Conservation (phyloP, 1,140 invertebrate genomes). For the Octopus sinensis region DNA sequence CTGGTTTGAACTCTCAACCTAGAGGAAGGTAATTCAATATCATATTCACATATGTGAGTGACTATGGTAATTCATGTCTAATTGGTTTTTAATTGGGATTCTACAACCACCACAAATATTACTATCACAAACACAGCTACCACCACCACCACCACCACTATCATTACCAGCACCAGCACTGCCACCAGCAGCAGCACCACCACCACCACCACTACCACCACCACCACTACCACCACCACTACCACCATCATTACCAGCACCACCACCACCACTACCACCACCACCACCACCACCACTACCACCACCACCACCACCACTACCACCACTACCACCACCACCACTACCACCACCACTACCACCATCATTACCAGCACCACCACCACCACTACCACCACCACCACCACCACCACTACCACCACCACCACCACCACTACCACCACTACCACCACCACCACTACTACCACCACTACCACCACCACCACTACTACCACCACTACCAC, state of each 20-base stretch:
- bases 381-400: background rate
- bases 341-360: background rate
- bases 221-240: no score
- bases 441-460: background rate
- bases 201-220: background rate
- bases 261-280: background rate
- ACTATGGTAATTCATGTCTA: no score
- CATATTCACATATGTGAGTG: no score
- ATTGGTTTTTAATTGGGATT: no score
- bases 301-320: background rate
- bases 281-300: background rate
- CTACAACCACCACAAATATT: background rate
- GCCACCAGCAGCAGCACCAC: background rate
- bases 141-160: background rate
- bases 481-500: background rate
- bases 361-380: background rate
- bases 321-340: background rate
- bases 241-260: background rate
- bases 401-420: no score
- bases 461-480: background rate
- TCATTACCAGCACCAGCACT: background rate
- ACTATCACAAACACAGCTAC: no score
- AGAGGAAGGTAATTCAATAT: no score
- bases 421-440: background rate
- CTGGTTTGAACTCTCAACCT: no score